Conservation (phyloP, 2,797 vertebrate genomes). For the Pampus argenteus region DNA sequence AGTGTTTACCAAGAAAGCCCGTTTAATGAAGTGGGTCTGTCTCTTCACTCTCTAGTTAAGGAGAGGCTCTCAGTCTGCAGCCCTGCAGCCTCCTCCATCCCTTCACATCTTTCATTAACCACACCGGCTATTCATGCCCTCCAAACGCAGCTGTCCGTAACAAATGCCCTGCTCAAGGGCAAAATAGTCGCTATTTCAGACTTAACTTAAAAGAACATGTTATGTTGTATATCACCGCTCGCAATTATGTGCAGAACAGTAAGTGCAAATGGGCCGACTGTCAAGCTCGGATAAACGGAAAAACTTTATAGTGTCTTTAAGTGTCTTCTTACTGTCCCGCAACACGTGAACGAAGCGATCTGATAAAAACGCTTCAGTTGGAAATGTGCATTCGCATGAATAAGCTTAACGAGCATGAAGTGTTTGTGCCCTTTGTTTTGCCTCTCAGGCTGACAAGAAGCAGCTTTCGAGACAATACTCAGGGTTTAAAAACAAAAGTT, state of each 20-base stretch:
- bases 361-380: neutral
- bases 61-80: conserved; percentile 51
- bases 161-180: conserved; percentile 72
- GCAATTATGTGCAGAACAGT: neutral
- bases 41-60: conserved; percentile 68
- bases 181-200: conserved; percentile 37
- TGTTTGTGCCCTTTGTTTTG: neutral
- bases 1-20: conserved; percentile 58
- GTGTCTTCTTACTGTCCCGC: neutral
- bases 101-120: conserved; percentile 58
- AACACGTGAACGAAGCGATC: neutral
- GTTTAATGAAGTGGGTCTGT: conserved; percentile 73
- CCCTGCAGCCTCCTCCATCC: conserved; percentile 45
- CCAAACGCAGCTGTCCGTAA: conserved; percentile 51
- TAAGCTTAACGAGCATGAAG: no score
- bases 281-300: no score
- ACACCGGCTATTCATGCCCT: conserved; percentile 42
- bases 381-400: no score
- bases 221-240: neutral
- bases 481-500: no score
- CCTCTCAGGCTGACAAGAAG: no score
- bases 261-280: neutral
- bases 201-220: conserved; percentile 42
- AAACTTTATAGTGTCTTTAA: neutral
- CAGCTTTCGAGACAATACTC: no score